A percentile compares a stretch with the other conserved stretches of the same genome.
These are phyloP conservation scores for Tigriopus californicus DNA, from an alignment of 2,888 invertebrate species.

Conservation along the genomic window DNA sequence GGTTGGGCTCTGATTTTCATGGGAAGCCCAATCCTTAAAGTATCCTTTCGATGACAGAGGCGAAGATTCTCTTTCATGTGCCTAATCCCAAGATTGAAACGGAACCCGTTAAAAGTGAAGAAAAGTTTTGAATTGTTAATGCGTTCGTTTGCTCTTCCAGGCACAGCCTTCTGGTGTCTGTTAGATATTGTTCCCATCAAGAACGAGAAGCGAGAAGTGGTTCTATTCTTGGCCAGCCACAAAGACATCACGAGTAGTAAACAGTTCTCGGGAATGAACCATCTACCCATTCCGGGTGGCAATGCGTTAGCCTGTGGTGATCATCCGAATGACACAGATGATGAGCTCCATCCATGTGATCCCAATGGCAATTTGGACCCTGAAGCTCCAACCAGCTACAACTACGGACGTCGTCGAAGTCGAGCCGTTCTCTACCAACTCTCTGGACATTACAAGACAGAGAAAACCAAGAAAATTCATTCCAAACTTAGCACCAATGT, in stretches of 20 bases:
- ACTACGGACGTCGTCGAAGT: constrained; percentile 77
- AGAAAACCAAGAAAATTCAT: constrained; percentile 71
- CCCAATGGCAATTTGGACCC: constrained; percentile 57
- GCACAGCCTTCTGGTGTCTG: constrained; percentile 81
- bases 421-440: constrained; percentile 88
- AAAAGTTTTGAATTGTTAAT: too few relatives aligned
- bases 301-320: not conserved
- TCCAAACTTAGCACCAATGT: constrained; percentile 75
- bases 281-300: constrained; percentile 1
- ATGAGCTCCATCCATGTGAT: not conserved
- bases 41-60: too few relatives aligned
- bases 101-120: too few relatives aligned
- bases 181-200: constrained; percentile 94
- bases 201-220: constrained; percentile 92
- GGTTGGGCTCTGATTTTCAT: too few relatives aligned
- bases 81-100: too few relatives aligned
- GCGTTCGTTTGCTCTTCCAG: constrained; percentile 33
- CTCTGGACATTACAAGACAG: constrained; percentile 84
- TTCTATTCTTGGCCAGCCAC: constrained; percentile 83
- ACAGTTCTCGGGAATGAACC: constrained; percentile 36
- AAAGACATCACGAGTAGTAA: constrained; percentile 87
- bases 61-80: too few relatives aligned
- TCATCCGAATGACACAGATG: not conserved
- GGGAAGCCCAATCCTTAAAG: too few relatives aligned
- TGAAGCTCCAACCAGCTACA: constrained; percentile 52